Base-by-base conservation (phyloP, 2,113 vertebrate genomes). In the Tapirus terrestris region DNA sequence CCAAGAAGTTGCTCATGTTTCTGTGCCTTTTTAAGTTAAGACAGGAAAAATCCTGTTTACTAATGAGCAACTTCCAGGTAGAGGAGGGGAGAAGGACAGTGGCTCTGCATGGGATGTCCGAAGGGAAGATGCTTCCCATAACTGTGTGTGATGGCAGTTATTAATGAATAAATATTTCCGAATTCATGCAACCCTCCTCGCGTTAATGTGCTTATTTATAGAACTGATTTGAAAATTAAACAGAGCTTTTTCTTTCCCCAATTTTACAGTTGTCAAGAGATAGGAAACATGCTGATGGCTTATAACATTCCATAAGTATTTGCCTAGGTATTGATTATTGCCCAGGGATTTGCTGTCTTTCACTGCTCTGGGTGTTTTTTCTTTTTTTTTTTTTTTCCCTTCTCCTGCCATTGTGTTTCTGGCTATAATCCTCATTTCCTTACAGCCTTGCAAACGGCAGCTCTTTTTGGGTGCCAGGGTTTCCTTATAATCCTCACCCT, bases 351-450 rank as follows among this genome's bases (percentile, higher is more conserved):
- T 33, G 39, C 96, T 75, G 13, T 79, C 97, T 97, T 89, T 92
- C 56, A 95, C 60, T 16, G n/a, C 84, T 92, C 81, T 83, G 45
- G 96, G 85, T 98, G 53, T 70, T 98, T 96, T 81, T 61, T 83
- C 43, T 87, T 72, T 48, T 97, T 68, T 87, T 72, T 48, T 97
- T 68, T 97, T 81, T 94, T 96, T 53, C 51, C 87, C 95, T 68
- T 96, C 84, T 70, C 96, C 51, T 95, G 72, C 77, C 45, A 11
- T 95, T 68, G 85, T 96, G 97, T 70, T 98, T 98, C 87, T 90
- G 94, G 70, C 97, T 98, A 91, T 98, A 97, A 98, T 98, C 96
- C 98, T 84, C 93, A 63, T 94, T 98, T 98, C 91, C 90, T 98
- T 95, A 96, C 83, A 98, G 93, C 79, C 80, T 98, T 97, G 96